Evolutionary conservation across 2,113 vertebrate genomes (phyloP).

Genomic region (Pandion haliaetus): DNA sequence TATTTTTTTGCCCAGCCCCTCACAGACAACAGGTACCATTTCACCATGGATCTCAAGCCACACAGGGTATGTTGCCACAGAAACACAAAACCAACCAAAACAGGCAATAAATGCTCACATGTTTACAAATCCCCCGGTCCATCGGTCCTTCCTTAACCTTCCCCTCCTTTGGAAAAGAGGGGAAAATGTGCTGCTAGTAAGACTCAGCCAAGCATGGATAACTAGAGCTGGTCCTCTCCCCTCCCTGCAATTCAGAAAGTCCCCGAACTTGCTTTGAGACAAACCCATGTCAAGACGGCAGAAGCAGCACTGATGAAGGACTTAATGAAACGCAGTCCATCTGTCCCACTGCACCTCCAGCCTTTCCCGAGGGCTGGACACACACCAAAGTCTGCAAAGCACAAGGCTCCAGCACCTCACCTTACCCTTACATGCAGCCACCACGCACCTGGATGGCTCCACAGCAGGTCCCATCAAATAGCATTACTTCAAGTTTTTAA

Average conservation of each 20-base stretch:
- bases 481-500: neutral
- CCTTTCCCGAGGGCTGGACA: neutral
- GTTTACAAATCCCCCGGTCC: neutral
- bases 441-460: neutral
- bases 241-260: neutral
- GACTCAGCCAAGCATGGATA: neutral
- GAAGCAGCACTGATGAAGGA: neutral
- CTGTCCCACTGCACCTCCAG: fast-evolving
- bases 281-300: neutral
- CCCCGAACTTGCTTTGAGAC: neutral
- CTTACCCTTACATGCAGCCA: neutral
- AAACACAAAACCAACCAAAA: neutral
- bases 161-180: neutral
- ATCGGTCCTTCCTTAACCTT: neutral
- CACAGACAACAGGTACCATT: neutral
- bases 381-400: neutral
- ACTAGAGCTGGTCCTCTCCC: neutral
- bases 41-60: neutral
- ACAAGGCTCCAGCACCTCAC: neutral
- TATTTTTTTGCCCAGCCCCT: neutral
- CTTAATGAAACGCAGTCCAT: neutral
- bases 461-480: neutral
- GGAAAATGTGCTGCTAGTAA: neutral
- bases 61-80: neutral
- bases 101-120: neutral